Percentiles rank a stretch among this genome's conserved stretches.
Evolutionary conservation across 2,888 invertebrate genomes (phyloP).

Genomic region (Dilophus febrilis): DNA sequence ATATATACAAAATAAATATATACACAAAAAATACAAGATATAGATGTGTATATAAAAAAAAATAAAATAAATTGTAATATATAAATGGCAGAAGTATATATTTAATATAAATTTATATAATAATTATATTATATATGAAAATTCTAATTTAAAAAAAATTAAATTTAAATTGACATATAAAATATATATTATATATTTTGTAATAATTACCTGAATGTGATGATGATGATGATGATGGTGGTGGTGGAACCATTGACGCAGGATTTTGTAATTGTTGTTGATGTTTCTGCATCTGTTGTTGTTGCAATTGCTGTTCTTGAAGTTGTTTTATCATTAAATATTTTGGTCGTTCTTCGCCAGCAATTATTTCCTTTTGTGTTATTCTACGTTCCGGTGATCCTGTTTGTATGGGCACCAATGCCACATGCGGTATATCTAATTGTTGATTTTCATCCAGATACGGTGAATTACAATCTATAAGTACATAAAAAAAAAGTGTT

Average conservation of each 20-base stretch:
- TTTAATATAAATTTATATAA: no score
- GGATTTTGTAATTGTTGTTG: background rate
- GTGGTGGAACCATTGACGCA: no score
- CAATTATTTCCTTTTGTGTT: slow-evolving; percentile 44
- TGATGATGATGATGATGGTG: background rate
- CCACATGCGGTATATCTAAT: slow-evolving; percentile 18
- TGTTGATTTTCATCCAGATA: background rate
- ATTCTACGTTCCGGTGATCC: slow-evolving; percentile 30
- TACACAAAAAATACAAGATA: background rate
- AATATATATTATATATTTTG: no score
- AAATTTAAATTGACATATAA: no score
- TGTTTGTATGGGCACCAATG: slow-evolving; percentile 26
- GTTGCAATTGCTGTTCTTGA: slow-evolving; percentile 6
- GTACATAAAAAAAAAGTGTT: slow-evolving; percentile 2
- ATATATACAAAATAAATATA: background rate
- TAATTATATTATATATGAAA: no score
- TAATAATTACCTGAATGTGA: background rate
- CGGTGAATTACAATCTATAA: slow-evolving; percentile 23
- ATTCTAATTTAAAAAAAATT: no score
- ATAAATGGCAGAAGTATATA: no score
- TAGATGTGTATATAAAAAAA: no score
- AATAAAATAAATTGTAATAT: no score
- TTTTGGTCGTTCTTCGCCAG: slow-evolving; percentile 43
- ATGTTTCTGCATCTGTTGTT: background rate
- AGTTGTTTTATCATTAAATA: slow-evolving; percentile 21